Percentiles rank a stretch among this genome's conserved stretches.
Evolutionary conservation across 2,113 vertebrate genomes (phyloP).

Genomic region (Heterotis niloticus): DNA sequence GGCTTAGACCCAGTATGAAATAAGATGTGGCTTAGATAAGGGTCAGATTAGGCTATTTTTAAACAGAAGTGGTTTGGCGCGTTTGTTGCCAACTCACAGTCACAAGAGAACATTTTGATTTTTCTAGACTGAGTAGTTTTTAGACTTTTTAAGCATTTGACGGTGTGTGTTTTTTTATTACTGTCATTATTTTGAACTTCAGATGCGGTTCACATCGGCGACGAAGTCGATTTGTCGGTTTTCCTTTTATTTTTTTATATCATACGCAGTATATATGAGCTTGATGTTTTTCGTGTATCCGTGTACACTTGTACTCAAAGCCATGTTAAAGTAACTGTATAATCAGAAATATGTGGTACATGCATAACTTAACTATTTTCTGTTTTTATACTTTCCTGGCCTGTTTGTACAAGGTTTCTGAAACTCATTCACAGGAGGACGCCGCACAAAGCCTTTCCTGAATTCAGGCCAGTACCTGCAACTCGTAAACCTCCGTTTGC

Average conservation of each 20-base stretch:
- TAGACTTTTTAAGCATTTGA: constrained; percentile 10
- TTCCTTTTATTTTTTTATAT: constrained; percentile 12
- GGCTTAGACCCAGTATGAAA: too few species aligned
- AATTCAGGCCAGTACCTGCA: too few species aligned
- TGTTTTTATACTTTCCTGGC: constrained; percentile 16
- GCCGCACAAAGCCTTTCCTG: too few species aligned
- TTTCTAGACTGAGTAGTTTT: constrained; percentile 11
- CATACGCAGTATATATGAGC: constrained; percentile 30
- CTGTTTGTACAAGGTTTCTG: neutral
- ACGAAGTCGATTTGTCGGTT: neutral
- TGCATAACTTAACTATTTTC: neutral
- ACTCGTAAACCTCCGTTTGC: too few species aligned
- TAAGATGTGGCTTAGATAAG: too few species aligned
- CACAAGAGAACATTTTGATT: constrained; percentile 12
- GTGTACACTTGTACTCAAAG: constrained; percentile 30
- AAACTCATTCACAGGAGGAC: too few species aligned
- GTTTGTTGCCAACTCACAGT: neutral
- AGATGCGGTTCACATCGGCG: neutral
- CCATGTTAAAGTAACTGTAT: constrained; percentile 33
- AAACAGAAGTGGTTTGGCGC: neutral
- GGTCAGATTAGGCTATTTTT: too few species aligned
- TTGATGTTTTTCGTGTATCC: constrained; percentile 33
- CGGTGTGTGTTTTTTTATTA: constrained; percentile 4
- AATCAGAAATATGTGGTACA: constrained; percentile 25
- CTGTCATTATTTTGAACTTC: constrained; percentile 8